phyloP scores from a whole-genome alignment of 2,113 vertebrate genomes.

The Perognathus longimembris region DNA sequence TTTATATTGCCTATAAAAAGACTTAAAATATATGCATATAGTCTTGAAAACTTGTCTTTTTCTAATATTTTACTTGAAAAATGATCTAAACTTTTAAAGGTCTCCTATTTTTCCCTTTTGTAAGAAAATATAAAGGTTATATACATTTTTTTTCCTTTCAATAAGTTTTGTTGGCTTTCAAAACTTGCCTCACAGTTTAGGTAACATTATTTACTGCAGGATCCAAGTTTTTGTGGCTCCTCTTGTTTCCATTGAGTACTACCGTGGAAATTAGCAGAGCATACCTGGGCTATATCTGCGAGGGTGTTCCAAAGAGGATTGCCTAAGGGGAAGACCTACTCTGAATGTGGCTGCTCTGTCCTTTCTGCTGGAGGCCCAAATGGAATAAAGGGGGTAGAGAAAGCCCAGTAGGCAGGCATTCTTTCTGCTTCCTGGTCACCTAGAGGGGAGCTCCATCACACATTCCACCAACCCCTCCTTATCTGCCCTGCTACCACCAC shows the following conservation, averaged over 20 bases:
- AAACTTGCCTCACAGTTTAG: not conserved
- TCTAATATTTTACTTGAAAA: not conserved
- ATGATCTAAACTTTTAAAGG: constrained; percentile 15
- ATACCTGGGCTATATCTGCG: not conserved
- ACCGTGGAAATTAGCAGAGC: not conserved
- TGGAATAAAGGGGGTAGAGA: too few species aligned
- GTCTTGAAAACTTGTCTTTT: constrained; percentile 12
- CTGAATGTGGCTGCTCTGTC: not conserved
- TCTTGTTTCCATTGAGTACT: not conserved
- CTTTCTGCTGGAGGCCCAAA: not conserved
- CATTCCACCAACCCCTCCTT: not conserved
- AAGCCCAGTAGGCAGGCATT: not conserved
- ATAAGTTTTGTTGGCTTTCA: constrained; percentile 49
- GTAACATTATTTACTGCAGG: not conserved
- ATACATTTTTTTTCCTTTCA: constrained; percentile 22
- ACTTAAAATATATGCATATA: not conserved
- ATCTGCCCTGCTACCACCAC: too few species aligned
- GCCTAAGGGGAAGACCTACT: not conserved
- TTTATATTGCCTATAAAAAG: not conserved
- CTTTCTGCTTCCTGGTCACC: not conserved
- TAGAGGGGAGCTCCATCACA: not conserved
- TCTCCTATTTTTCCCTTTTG: not conserved
- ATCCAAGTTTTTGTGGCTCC: not conserved
- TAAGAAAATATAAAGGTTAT: constrained; percentile 19
- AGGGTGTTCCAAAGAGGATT: not conserved